Evolutionary conservation across 1,140 invertebrate genomes (phyloP), one percentile per base, ranked within the genome.

Genomic region (Bursaphelenchus mucronatus): DNA sequence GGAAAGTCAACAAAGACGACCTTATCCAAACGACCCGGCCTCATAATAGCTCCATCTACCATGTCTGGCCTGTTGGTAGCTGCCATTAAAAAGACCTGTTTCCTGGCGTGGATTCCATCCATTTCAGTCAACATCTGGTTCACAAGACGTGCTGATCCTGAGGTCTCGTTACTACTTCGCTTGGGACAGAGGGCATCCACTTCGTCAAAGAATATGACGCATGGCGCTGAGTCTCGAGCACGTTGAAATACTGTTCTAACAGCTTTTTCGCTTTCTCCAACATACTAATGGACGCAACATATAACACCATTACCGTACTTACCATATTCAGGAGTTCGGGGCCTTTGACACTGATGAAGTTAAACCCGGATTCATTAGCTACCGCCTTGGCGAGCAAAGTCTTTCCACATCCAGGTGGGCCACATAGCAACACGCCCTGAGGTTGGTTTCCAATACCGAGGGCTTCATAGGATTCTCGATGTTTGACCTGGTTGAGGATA

Each of bases 161-260:
- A 53, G 52, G 62, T 76, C 55, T 86, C 87, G 54, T 85, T 85
- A 54, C 89, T 88, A 7, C 88, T 89, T 79, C 94, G 85, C 75
- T 89, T 89, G 0, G 94, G 93, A 82, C 94, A 97, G 19, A 99
- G 81, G 0, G 95, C 90, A 83, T 99, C 96, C 67, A 99, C 87
- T 83, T 99, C 96, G 82, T 99, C 96, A 82, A 99, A 99, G 83
- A 99, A 99, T 80, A 99, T 97, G 11, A 99, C 92, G 83, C 95
- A 99, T 0, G 96, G 96, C 0, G 91, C 86, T 0, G 93, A 96
- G 83, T 95, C 94, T 50, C 89, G 83, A 0, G 94, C 96, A 68
- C 94, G 86, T 78, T 91, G 87, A 81, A 99, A 99, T 76, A 93
- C 91, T 21, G 92, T 88, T 45, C 96, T 84, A 0, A 99, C 92